Percentiles rank a stretch among this genome's conserved stretches.
Evolutionary conservation across 2,888 invertebrate genomes (phyloP).

Genomic region (Agrochola macilenta): DNA sequence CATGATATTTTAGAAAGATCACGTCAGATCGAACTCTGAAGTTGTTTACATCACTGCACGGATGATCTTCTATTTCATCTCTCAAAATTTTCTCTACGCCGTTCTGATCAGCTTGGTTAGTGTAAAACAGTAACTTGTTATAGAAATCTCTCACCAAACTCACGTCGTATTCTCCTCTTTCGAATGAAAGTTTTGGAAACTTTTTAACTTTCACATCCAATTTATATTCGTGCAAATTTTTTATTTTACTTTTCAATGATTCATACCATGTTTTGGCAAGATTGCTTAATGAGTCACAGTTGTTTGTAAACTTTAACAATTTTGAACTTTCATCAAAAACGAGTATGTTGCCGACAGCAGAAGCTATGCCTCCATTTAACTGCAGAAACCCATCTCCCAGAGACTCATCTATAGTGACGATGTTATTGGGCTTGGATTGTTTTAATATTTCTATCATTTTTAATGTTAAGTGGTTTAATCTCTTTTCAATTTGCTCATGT

Average conservation of each 20-base stretch:
- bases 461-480: background rate
- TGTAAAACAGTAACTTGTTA: background rate
- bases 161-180: background rate
- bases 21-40: constrained; percentile 28
- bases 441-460: constrained; percentile 23
- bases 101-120: background rate
- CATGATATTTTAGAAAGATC: constrained; percentile 46
- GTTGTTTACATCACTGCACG: constrained; percentile 1
- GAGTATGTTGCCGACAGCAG: constrained; percentile 52
- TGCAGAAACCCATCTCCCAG: constrained; percentile 34
- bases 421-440: background rate
- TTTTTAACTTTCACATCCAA: background rate
- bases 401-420: constrained; percentile 44
- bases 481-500: background rate
- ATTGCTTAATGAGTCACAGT: constrained; percentile 5
- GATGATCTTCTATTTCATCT: constrained; percentile 23
- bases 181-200: background rate
- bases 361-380: constrained; percentile 47
- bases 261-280: constrained; percentile 33
- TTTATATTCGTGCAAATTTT: constrained; percentile 14
- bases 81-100: background rate
- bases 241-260: constrained; percentile 17
- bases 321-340: constrained; percentile 37
- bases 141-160: background rate
- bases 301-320: constrained; percentile 26